Evolutionary conservation across 2,113 vertebrate species (phyloP), one percentile per base, ranked within the genome.

Genomic region (Eclectus roratus): DNA sequence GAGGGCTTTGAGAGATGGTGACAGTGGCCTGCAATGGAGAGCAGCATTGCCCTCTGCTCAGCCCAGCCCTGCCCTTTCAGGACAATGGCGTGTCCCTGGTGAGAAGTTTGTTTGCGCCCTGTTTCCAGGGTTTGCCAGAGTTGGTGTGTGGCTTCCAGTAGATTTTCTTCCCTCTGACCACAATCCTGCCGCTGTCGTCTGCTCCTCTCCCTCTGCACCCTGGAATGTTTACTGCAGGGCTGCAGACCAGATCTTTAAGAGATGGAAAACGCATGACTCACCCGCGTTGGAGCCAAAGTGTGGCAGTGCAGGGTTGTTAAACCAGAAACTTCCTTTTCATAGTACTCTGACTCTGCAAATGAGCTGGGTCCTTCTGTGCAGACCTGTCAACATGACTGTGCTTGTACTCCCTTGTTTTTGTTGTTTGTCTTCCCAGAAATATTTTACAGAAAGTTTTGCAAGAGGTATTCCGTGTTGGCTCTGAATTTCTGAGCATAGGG

Each of bases 71-170:
- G 2, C 25, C 18, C 17, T 5, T 17, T 21, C 31, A 2, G 24
- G 44, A 1, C 7, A 1, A 0, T 2, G 17, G 4, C 9, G 5
- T 2, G 1, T 28, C 20, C 10, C n/a, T 8, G 64, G 21, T 39
- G 46, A 37, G 7, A n/a, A 20, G 46, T 7, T 35, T 24, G 44
- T 28, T 25, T 47, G 27, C 0, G 0, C 21, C 19, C 39, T 0
- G 5, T 31, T 52, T 58, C 16, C 68, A 25, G 63, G 58, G 27
- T 7, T 17, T 37, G 28, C 24, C 1, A 1, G 12, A 10, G 17
- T 0, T 27, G 12, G 4, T 24, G 10, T 4, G 2, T 9, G 28
- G 37, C 66, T 21, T 12, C 13, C 13, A 4, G 64, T 0, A 39
- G 79, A 6, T 29, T 71, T 68, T 69, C n/a, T 28, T 31, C 41